Conservation (phyloP, 2,113 vertebrate genomes). For the Brevimyrus niger region DNA sequence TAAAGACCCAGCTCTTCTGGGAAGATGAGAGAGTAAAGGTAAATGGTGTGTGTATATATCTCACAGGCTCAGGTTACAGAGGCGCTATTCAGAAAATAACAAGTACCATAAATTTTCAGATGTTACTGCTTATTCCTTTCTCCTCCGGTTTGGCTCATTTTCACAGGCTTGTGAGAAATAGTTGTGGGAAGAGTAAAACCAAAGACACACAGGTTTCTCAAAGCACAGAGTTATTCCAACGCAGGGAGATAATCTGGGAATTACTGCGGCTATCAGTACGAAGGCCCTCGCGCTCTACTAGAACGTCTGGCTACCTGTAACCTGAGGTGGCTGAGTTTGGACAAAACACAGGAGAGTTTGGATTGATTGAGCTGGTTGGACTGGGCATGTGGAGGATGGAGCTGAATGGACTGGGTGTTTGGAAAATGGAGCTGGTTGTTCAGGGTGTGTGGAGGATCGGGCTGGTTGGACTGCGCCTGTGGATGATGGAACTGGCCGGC, state of each 20-base stretch:
- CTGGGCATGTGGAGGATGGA: background rate
- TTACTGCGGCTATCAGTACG: background rate
- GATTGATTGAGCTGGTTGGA: background rate
- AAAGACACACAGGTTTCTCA: background rate
- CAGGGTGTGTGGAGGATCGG: background rate
- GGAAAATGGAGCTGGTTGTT: background rate
- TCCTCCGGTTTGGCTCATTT: background rate
- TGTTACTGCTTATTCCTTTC: background rate
- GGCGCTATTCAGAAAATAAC: background rate
- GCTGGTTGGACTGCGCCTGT: background rate
- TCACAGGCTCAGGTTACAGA: background rate
- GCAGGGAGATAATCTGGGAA: background rate
- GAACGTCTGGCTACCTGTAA: background rate
- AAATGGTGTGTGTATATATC: background rate
- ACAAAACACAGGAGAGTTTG: background rate
- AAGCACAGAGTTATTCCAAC: background rate
- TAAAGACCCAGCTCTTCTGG: background rate
- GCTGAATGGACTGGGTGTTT: background rate
- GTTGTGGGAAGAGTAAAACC: background rate
- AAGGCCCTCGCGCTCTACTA: background rate
- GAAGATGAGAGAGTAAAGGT: background rate
- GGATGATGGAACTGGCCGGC: background rate
- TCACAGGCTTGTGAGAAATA: background rate
- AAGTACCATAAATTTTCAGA: background rate
- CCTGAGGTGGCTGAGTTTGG: background rate